phyloP scores from a whole-genome alignment of 2,797 vertebrate species.

The Notamacropus eugenii region DNA sequence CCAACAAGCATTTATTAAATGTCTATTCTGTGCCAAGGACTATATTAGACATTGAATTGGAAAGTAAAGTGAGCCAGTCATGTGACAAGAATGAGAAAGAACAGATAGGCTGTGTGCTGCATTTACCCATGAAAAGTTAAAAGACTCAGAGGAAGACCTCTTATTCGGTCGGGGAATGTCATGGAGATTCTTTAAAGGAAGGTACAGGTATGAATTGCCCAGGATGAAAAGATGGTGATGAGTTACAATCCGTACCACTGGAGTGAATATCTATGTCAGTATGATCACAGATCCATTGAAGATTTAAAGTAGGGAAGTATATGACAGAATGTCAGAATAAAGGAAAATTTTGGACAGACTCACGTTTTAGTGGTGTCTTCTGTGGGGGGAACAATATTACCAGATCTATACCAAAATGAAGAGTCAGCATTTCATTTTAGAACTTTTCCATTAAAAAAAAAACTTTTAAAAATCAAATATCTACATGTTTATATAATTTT shows the following conservation, averaged over 20 bases:
- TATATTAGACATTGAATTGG: neutral
- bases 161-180: neutral
- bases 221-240: neutral
- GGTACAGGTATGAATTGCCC: neutral
- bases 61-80: neutral
- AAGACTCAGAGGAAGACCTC: neutral
- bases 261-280: neutral
- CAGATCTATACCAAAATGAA: constrained; percentile 24
- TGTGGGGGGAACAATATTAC: constrained; percentile 39
- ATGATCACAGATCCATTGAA: neutral
- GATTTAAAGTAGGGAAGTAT: neutral
- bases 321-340: neutral
- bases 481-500: neutral
- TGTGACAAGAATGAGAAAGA: neutral
- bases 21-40: neutral
- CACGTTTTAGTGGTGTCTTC: constrained; percentile 53
- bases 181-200: neutral
- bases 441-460: constrained; percentile 27
- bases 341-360: constrained; percentile 42
- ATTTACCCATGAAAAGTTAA: neutral
- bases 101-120: neutral
- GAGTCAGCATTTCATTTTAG: constrained; percentile 38
- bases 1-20: neutral
- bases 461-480: neutral
- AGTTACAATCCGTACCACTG: neutral